Conservation (phyloP, 2,888 invertebrate species). For the Chouioia cunea region DNA sequence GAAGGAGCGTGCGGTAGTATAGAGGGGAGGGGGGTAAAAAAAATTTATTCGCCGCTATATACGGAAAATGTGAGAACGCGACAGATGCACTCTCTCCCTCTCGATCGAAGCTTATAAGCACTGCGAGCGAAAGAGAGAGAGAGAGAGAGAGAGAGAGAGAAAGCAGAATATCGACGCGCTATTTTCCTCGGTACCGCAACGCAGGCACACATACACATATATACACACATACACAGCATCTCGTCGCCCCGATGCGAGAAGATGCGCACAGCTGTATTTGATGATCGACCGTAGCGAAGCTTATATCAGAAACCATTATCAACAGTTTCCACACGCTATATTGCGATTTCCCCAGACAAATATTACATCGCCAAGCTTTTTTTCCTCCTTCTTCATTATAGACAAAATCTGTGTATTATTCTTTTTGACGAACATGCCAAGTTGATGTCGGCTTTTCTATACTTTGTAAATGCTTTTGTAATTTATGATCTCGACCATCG, state of each 20-base stretch:
- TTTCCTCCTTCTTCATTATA: no score
- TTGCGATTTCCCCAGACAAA: no score
- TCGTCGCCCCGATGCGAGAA: not conserved
- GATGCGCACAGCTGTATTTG: conserved; percentile 21
- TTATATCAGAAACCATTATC: conserved; percentile 7
- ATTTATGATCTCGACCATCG: no score
- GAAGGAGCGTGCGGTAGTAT: not conserved
- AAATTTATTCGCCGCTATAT: not conserved
- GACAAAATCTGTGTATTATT: no score
- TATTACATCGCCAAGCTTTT: no score
- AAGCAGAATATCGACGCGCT: not conserved
- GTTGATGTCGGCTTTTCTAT: no score
- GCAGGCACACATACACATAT: not conserved
- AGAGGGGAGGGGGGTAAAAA: not conserved
- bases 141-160: no score
- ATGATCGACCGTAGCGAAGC: conserved; percentile 10
- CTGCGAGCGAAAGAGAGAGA: no score
- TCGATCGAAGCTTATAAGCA: conserved; percentile 2
- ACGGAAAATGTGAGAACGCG: conserved; percentile 20
- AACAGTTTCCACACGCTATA: conserved; percentile 7
- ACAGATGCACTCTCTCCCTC: conserved; percentile 15
- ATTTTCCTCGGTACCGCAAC: not conserved
- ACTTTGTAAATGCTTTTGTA: no score
- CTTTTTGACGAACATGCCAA: no score
- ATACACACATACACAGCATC: not conserved